Conservation (phyloP, 2,797 vertebrate genomes). For the Cynopterus sphinx region DNA sequence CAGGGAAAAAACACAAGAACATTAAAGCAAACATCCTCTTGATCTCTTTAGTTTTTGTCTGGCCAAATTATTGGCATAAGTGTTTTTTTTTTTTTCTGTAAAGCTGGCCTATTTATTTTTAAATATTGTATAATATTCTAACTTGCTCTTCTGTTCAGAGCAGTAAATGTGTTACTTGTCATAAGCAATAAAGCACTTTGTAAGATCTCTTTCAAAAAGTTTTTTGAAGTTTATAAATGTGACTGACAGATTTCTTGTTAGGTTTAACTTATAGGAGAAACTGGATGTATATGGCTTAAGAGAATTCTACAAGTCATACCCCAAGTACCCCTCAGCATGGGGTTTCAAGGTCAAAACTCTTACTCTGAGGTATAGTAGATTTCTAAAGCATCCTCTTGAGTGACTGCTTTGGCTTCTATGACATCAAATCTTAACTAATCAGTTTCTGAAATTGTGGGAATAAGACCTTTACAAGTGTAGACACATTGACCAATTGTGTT, state of each 20-base stretch:
- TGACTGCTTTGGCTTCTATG: background rate
- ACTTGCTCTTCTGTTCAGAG: background rate
- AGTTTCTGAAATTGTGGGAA: background rate
- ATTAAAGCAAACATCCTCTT: background rate
- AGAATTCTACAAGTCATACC: background rate
- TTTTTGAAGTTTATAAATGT: background rate
- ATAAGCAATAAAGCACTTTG: background rate
- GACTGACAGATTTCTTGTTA: background rate
- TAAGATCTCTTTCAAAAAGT: background rate
- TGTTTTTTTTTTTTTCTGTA: background rate
- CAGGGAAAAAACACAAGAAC: background rate
- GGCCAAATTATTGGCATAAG: background rate
- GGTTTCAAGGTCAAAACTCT: background rate
- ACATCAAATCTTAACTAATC: background rate
- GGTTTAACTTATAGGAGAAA: background rate
- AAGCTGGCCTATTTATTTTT: background rate
- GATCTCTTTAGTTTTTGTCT: background rate
- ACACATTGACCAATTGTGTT: background rate
- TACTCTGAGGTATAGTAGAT: background rate
- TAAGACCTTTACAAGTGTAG: background rate
- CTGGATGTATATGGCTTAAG: background rate
- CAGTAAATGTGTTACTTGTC: background rate
- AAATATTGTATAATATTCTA: background rate
- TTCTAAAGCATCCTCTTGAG: background rate
- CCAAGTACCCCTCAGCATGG: background rate